Base-by-base conservation (phyloP, 2,797 vertebrate species). In the Paramormyrops hopkinsi region DNA sequence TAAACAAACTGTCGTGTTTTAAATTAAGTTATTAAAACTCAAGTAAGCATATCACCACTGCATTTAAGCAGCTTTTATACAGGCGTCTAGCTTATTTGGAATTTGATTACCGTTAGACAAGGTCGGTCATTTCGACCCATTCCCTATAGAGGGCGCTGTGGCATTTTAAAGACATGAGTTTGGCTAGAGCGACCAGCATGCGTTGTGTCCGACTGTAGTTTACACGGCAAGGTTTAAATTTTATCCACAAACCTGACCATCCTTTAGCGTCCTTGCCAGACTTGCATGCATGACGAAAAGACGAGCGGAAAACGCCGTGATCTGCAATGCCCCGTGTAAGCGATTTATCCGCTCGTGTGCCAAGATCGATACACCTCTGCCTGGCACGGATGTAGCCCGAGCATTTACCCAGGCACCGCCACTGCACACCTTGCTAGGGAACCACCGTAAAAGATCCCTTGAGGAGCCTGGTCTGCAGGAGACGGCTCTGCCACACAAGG, bases 251-350 rank as follows among this genome's bases (percentile, higher is more conserved):
- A 56, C 2, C 29, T 17, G 17, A 56, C 8, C 85, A 2, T 86
- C 33, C 7, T 54, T 33, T 9, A 25, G 17, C 19, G n/a, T 19
- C n/a, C 33, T 14, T 25, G 59, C 41, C 29, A 41, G n/a, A 48
- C 5, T 44, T 37, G 87, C 89, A 83, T 56, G 79, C 44, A 96
- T 96, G 96, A 93, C 94, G 46, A 97, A 97, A 89, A 94, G 96
- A 83, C 93, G 91, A 1, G 91, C 94, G 0, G 95, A 96, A 22
- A 90, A 91, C 48, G 11, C 54, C 0, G 44, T 92, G 87, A 56
- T 90, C 44, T 89, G 88, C 56, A 90, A 92, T 14, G 88, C 90
- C 19, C 91, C 95, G 8, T 87, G 91, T 2, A 96, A 95, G 90
- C 92, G 89, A 83, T 90, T 85, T 12, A 84, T 79, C 56, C 90